These are phyloP conservation scores for Zygogramma bicolorata DNA, from an alignment of 2,888 invertebrate species.

Conservation along the genomic window DNA sequence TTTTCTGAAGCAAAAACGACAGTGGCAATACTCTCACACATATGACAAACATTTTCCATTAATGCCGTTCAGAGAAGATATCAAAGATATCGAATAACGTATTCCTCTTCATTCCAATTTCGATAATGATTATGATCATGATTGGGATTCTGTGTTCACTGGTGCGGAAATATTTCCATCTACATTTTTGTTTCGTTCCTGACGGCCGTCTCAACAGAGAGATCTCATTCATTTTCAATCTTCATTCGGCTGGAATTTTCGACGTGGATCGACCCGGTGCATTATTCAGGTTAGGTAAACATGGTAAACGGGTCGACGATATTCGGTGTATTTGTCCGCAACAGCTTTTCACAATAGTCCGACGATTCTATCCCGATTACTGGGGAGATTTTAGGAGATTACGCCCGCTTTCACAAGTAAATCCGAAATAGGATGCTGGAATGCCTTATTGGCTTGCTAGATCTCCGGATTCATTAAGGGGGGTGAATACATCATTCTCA, in stretches of 20 bases:
- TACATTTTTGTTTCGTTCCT: not conserved
- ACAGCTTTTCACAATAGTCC: slow-evolving; percentile 40
- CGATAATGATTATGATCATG: not conserved
- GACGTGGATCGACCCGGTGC: slow-evolving; percentile 21
- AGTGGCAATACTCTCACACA: no score
- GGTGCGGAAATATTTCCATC: not conserved
- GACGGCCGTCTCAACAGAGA: not conserved
- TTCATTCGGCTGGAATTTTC: slow-evolving; percentile 20
- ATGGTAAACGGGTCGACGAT: slow-evolving; percentile 33
- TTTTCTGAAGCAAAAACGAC: no score
- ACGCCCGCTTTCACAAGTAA: slow-evolving; percentile 39
- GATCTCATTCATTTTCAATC: slow-evolving; percentile 11
- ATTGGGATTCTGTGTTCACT: not conserved
- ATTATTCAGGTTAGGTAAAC: slow-evolving; percentile 38
- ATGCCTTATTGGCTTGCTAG: slow-evolving; percentile 37
- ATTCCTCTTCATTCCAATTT: no score
- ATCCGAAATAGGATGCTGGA: slow-evolving; percentile 37
- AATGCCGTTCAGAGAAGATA: no score
- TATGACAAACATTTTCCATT: no score
- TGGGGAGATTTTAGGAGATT: slow-evolving; percentile 39
- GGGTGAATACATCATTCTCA: no score
- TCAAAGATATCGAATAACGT: no score
- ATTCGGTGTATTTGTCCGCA: slow-evolving; percentile 40
- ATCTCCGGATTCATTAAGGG: slow-evolving; percentile 21
- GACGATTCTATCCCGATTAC: slow-evolving; percentile 42